Evolutionary conservation across 2,797 vertebrate genomes (phyloP).

Genomic region (Neomorphus geoffroyi): DNA sequence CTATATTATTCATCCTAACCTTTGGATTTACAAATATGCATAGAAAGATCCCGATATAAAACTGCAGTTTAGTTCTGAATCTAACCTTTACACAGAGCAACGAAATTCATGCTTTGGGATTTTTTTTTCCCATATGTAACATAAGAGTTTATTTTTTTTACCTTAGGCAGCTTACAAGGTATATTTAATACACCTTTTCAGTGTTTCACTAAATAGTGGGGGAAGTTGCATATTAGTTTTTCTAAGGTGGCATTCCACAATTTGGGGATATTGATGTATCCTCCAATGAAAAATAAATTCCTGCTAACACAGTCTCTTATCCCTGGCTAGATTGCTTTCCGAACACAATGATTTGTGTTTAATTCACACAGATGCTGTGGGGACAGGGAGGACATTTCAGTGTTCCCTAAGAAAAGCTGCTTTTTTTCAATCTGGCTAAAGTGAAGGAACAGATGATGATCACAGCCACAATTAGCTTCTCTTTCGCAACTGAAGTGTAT

Average conservation of each 20-base stretch:
- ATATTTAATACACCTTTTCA: neutral
- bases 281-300: neutral
- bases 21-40: conserved; percentile 41
- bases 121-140: neutral
- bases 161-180: neutral
- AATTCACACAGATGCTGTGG: neutral
- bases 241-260: neutral
- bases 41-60: neutral
- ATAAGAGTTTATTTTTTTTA: neutral
- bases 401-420: neutral
- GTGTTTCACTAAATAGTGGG: neutral
- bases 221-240: neutral
- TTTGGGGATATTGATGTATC: neutral
- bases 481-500: neutral
- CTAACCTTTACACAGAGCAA: conserved; percentile 35
- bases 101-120: neutral
- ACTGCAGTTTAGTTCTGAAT: neutral
- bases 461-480: neutral
- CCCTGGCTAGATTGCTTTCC: neutral
- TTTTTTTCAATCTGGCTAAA: neutral
- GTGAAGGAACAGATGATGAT: neutral
- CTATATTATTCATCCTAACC: neutral
- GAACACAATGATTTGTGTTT: neutral
- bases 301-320: neutral
- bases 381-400: neutral